Evolutionary conservation across 2,888 invertebrate species (phyloP).

Genomic region (Microdon myrmicae): DNA sequence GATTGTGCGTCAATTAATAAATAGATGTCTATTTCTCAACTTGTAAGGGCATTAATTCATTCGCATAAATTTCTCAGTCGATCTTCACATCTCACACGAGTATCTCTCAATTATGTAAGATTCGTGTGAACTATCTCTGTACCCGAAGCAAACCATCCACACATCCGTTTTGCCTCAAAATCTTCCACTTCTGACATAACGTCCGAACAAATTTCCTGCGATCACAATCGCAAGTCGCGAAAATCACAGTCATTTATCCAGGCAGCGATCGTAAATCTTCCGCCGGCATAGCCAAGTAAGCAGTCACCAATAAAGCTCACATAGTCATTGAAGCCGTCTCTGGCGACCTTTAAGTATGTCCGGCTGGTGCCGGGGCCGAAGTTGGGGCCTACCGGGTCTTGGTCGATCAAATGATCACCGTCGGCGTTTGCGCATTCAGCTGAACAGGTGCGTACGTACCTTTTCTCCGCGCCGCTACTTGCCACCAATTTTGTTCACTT

Average conservation of each 20-base stretch:
- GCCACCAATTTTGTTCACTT: constrained; percentile 44
- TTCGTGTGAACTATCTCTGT: constrained; percentile 40
- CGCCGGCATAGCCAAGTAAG: constrained; percentile 36
- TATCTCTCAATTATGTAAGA: constrained; percentile 7
- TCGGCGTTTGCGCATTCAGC: constrained; percentile 26
- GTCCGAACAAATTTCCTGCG: constrained; percentile 48
- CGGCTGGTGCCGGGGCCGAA: no score
- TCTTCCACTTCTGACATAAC: constrained; percentile 31
- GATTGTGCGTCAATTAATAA: no score
- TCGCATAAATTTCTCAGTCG: no score
- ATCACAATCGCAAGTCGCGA: constrained; percentile 50
- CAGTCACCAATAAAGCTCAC: constrained; percentile 50
- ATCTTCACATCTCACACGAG: no score
- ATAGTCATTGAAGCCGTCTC: constrained; percentile 38
- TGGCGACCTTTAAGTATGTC: constrained; percentile 47
- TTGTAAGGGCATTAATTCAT: no score
- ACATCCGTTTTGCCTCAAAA: constrained; percentile 33
- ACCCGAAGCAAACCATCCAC: constrained; percentile 16
- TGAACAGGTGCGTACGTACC: constrained; percentile 42
- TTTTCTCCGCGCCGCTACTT: constrained; percentile 7
- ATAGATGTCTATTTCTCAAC: no score
- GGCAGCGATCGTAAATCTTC: constrained; percentile 49
- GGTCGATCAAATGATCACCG: constrained; percentile 34
- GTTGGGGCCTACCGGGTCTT: no score
- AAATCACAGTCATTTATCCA: constrained; percentile 52